Evolutionary conservation across 2,113 vertebrate species (phyloP), one percentile per base, ranked within the genome.

Genomic region (Myotis brandtii): DNA sequence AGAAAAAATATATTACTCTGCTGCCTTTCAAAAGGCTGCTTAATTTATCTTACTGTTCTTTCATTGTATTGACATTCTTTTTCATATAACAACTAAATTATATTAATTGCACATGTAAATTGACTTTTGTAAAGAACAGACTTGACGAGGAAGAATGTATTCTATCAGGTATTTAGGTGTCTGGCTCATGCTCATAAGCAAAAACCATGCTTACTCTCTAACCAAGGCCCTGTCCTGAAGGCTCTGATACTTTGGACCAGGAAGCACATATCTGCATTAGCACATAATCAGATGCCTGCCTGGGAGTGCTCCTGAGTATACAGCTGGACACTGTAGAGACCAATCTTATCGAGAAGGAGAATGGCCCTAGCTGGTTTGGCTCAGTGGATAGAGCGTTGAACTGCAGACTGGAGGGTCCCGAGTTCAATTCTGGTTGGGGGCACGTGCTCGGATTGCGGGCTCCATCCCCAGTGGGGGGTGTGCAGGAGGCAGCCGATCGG

Each of bases 11-110:
- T 23, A 76, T 76, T 23, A 52, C 30, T 76, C 30, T 86, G 75
- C n/a, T 96, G 1, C 86, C 56, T 85, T 91, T 88, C 23, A 54
- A 96, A 91, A 70, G 14, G 18, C n/a, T 95, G 21, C 9, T 92
- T 92, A 23, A 62, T 80, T 76, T 93, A 59, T 73, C 32, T 76
- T 84, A 56, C 4, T 88, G 66, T 50, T 48, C 40, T 82, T 86
- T 66, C 5, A 90, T 17, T 82, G 56, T 32, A 67, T 20, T 62
- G 85, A 23, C 21, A 48, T 5, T 37, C 84, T 54, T 82, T 93
- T 94, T 77, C 72, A 75, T 1, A 16, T 46, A 81, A 79, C 27
- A 69, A 72, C 20, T 72, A 21, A 34, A 34, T 76, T 23, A 72
- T 54, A 84, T 86, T 79, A 82, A 66, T 54, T 85, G 13, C 17